phyloP scores from a whole-genome alignment of 1,140 invertebrate genomes.

The Cotesia vestalis region DNA sequence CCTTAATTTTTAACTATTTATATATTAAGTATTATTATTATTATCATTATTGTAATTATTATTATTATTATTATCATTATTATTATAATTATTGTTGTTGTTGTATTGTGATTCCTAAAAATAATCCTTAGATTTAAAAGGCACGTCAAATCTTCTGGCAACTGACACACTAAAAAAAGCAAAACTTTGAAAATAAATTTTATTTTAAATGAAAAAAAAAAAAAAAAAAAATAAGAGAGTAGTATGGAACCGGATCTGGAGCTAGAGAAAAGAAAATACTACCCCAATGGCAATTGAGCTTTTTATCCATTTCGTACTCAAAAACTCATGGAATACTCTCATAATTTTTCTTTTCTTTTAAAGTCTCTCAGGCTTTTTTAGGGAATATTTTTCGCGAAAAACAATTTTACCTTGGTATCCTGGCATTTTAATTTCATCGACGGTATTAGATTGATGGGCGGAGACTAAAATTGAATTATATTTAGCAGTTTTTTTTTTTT shows the following conservation, averaged over 20 bases:
- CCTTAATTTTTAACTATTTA: no score
- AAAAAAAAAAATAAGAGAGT: no score
- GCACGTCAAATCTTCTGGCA: neutral
- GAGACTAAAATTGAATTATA: constrained; percentile 3
- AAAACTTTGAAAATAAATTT: constrained; percentile 57
- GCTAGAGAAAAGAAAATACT: no score
- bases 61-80: no score
- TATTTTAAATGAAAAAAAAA: constrained; percentile 60
- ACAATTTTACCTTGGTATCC: no score
- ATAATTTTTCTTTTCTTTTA: neutral
- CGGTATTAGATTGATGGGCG: constrained; percentile 4
- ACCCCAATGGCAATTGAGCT: no score
- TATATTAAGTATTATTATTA: no score
- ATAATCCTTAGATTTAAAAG: constrained; percentile 18
- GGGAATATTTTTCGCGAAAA: neutral
- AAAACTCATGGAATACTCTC: neutral
- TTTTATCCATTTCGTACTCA: neutral
- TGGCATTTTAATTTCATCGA: constrained; percentile 21
- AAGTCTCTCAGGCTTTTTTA: no score
- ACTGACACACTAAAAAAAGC: neutral
- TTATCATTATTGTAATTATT: no score
- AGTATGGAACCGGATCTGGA: constrained; percentile 16
- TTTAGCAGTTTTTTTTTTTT: neutral
- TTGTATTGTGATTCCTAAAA: constrained; percentile 21
- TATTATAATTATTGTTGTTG: constrained; percentile 22